Percentiles rank a stretch among this genome's conserved stretches.
Evolutionary conservation across 2,797 vertebrate genomes (phyloP).

Genomic region (Oryzias sinensis): DNA sequence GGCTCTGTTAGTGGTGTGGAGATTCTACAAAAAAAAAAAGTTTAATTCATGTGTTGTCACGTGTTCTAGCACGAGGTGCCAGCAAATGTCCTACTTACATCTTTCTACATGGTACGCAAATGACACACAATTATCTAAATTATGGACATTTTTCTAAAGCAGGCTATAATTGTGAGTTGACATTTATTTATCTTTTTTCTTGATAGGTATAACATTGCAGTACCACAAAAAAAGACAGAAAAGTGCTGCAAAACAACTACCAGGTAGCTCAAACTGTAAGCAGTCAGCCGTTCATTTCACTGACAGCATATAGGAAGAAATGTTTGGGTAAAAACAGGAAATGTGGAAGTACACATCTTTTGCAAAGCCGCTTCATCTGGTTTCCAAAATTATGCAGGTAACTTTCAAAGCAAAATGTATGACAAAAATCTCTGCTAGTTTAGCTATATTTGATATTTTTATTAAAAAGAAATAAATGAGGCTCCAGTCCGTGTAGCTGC

Average conservation of each 20-base stretch:
- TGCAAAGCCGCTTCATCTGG: slow-evolving; percentile 5
- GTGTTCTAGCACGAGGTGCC: slow-evolving; percentile 3
- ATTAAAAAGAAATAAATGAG: slow-evolving; percentile 58
- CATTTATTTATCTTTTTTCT: slow-evolving; percentile 21
- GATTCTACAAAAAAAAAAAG: neutral
- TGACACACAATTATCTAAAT: slow-evolving; percentile 44
- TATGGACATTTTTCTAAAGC: slow-evolving; percentile 36
- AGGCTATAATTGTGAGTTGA: slow-evolving; percentile 53
- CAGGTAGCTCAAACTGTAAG: slow-evolving; percentile 10
- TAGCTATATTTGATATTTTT: slow-evolving; percentile 31
- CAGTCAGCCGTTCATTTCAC: slow-evolving; percentile 29
- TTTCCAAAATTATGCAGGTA: slow-evolving; percentile 12
- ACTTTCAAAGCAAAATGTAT: slow-evolving; percentile 1
- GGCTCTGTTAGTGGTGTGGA: neutral
- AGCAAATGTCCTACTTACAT: neutral
- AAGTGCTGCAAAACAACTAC: slow-evolving; percentile 44
- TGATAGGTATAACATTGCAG: slow-evolving; percentile 51
- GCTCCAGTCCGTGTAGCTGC: slow-evolving; percentile 52
- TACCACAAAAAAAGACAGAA: slow-evolving; percentile 60
- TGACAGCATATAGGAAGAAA: slow-evolving; percentile 13
- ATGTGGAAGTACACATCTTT: slow-evolving; percentile 13
- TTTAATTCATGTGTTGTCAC: too few relatives aligned
- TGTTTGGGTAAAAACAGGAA: slow-evolving; percentile 17
- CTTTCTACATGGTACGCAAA: slow-evolving; percentile 24
- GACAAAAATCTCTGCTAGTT: slow-evolving; percentile 9